Base-by-base conservation (phyloP, 2,888 invertebrate species). In the Sycophila texana region DNA sequence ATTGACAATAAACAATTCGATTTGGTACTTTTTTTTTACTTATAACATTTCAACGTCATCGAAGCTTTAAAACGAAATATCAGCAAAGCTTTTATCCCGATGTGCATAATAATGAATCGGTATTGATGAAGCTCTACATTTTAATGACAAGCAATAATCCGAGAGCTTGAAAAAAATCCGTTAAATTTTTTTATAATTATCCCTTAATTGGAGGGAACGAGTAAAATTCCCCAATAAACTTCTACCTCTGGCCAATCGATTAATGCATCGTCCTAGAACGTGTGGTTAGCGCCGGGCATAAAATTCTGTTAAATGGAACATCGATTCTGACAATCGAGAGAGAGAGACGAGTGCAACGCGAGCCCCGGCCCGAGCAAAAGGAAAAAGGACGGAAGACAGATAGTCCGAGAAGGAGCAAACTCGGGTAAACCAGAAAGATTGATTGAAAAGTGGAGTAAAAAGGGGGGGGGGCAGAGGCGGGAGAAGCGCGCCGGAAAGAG, bases 401-500 rank as follows among this genome's bases (percentile, higher is more conserved):
- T 80, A 80, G 77, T 77, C 66, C 58, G 77, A 70, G 75, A 80
- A 80, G 80, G 77, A 74, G 77, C 65, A 60, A 77, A 77, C 76
- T 73, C 80, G 74, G 80, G 77, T 77, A 80, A 80, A 80, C 74
- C 80, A 80, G 80, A 77, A 80, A 80, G 80, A 80, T 80, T 80
- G 80, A 80, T 80, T 80, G 80, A 80, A 80, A 80, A 80, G 61
- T 76, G 22, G 76, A 73, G 74, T 80, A 68, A 74, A 77, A 80
- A 77, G 74, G 58, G 58, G 30, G 16, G 16, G 14, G 63, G 5
- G n/a, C n/a, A 55, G 7, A 74, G 66, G 51, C 57, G 57, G 22
- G 14, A 5, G 65, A 20, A 53, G 26, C 55, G 49, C 51, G n/a
- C 16, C 14, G 39, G 68, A 73, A 68, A 74, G 68, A 74, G 78